Evolutionary conservation across 1,140 invertebrate genomes (phyloP).

Genomic region (Trachymyrmex septentrionalis): DNA sequence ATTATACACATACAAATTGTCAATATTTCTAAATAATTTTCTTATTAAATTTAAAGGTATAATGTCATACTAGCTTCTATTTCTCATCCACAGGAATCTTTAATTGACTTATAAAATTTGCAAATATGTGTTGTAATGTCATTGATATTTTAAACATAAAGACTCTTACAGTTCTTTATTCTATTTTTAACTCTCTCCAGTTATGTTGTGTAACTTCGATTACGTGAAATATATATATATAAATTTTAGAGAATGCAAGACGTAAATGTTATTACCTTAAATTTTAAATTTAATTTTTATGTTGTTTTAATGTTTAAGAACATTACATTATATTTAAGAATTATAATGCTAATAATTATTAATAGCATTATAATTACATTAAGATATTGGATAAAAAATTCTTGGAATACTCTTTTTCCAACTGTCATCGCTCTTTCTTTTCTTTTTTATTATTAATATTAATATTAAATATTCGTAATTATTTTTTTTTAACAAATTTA

Average conservation of each 20-base stretch:
- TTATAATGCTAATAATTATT: background rate
- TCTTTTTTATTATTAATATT: conserved; percentile 3
- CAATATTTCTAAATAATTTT: background rate
- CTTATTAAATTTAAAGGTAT: background rate
- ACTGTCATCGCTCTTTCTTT: background rate
- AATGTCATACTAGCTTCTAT: background rate
- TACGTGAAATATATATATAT: background rate
- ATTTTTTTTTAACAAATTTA: background rate
- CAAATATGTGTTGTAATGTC: background rate
- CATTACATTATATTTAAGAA: too few species aligned
- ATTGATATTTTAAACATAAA: background rate
- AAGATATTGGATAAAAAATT: background rate
- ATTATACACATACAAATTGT: background rate
- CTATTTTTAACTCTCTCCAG: background rate
- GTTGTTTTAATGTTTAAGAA: background rate
- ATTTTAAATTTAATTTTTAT: background rate
- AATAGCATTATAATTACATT: background rate
- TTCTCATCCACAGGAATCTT: background rate
- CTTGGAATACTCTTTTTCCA: background rate
- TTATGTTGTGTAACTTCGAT: background rate
- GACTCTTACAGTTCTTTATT: background rate
- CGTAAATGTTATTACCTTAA: background rate
- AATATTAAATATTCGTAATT: background rate
- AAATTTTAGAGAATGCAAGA: background rate
- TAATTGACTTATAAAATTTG: background rate